Conservation (phyloP, 2,797 vertebrate genomes). For the Pseudomugil tenellus region DNA sequence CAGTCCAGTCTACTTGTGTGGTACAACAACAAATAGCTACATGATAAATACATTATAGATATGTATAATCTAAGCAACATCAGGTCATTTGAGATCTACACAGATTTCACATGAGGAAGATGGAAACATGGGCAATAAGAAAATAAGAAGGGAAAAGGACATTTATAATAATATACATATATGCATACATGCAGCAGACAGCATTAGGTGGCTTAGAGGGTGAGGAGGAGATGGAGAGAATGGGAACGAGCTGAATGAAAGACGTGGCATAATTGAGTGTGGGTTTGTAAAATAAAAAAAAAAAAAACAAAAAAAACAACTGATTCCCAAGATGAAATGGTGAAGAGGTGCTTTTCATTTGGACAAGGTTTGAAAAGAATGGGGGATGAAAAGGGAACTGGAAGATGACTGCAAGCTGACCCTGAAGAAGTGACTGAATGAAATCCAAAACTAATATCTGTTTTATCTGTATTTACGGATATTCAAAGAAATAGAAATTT, state of each 20-base stretch:
- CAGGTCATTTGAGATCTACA: neutral
- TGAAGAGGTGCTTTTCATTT: constrained; percentile 13
- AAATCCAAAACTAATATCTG: neutral
- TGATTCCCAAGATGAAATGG: constrained; percentile 27
- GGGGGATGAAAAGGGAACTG: neutral
- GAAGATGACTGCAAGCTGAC: neutral
- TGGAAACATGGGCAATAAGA: neutral
- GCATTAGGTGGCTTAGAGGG: neutral
- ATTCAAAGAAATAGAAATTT: neutral
- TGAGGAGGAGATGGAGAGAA: constrained; percentile 5
- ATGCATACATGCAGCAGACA: neutral
- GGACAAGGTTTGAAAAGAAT: constrained; percentile 13
- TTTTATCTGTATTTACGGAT: neutral
- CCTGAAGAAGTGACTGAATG: too few species aligned
- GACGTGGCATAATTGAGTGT: constrained; percentile 6
- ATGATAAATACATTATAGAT: too few species aligned
- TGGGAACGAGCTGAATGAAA: constrained; percentile 10
- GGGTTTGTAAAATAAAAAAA: constrained; percentile 34
- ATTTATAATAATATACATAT: neutral
- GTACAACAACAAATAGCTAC: too few species aligned
- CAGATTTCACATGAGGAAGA: neutral
- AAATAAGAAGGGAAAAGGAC: neutral
- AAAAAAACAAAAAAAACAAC: too few species aligned
- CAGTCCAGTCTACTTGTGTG: neutral
- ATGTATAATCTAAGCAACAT: too few species aligned